Base-by-base conservation (phyloP, 2,888 invertebrate species). In the Ganaspis brasiliensis region DNA sequence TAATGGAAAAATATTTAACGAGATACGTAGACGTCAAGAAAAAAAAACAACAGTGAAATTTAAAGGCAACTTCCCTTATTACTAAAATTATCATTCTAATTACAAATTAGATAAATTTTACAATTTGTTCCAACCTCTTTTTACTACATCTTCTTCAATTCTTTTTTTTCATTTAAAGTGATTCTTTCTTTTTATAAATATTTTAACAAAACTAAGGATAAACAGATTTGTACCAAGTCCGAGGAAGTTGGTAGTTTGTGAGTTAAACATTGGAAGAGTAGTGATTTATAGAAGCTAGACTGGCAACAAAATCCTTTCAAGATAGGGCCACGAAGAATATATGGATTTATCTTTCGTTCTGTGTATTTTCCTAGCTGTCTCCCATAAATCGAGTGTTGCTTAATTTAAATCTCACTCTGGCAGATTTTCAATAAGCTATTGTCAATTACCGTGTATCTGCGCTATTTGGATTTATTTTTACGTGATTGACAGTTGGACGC, bases 361-460 rank as follows among this genome's bases (percentile, higher is more conserved):
- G 37, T 70, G 61, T 78, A 67, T 74, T 77, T 76, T 76, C 70
- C 55, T 61, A 14, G 8, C 35, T 72, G 31, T n/a, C 12, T 74
- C 52, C 1, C 35, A 63, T 76, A 81, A 82, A 82, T 79, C 79
- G 81, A 81, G 79, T 82, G 79, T 82, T 81, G 85, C 82, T 85
- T 84, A 82, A 85, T 85, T 84, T 82, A 84, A 86, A 87, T 87
- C 85, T 84, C 76, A 61, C 80, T 76, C 83, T 83, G 87, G 86
- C 88, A 84, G 87, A 87, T 87, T 81, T 84, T 86, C 87, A 85
- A 87, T 87, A 88, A 88, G 84, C 87, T 79, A 84, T 86, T 87
- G 88, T 87, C 88, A 86, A 88, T 89, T 88, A 87, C 82, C 79
- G 81, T 82, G 83, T 87, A 88, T 88, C 87, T 85, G 85, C 87